A percentile compares a stretch with the other conserved stretches of the same genome.
These are phyloP conservation scores for Drosophila austrosaltans DNA, from an alignment of 2,888 invertebrate species.

Conservation along the genomic window DNA sequence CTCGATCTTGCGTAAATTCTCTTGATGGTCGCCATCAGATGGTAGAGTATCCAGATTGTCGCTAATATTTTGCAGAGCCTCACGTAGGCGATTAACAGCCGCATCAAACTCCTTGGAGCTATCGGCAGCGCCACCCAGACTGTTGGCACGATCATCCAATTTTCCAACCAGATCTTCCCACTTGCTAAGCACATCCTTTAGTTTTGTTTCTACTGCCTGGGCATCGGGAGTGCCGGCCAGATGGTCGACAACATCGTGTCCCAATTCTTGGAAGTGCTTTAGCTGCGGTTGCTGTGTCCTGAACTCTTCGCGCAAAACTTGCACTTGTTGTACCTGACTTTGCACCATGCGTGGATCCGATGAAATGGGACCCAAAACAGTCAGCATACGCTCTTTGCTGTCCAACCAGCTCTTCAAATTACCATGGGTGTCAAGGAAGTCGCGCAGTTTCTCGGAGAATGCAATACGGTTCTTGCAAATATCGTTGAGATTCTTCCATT, in stretches of 20 bases:
- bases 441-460: conserved; percentile 91
- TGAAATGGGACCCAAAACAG: conserved; percentile 97
- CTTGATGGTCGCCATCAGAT: conserved; percentile 92
- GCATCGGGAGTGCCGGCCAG: conserved; percentile 86
- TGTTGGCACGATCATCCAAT: conserved; percentile 94
- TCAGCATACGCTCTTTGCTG: conserved; percentile 97
- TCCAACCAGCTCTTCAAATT: conserved; percentile 93
- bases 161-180: conserved; percentile 93
- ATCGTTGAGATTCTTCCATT: conserved; percentile 94
- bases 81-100: conserved; percentile 91
- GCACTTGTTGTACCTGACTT: conserved; percentile 97
- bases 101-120: conserved; percentile 97
- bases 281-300: conserved; percentile 95
- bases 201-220: conserved; percentile 88
- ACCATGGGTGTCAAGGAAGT: conserved; percentile 95
- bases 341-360: conserved; percentile 97
- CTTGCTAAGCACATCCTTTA: conserved; percentile 88
- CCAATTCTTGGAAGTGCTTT: conserved; percentile 92
- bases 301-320: conserved; percentile 97
- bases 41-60: conserved; percentile 94
- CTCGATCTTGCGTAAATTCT: conserved; percentile 93
- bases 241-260: conserved; percentile 88
- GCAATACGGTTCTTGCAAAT: conserved; percentile 88
- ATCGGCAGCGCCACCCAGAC: conserved; percentile 95
- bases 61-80: conserved; percentile 93